phyloP scores from a whole-genome alignment of 2,797 vertebrate species.

The Dallia pectoralis region DNA sequence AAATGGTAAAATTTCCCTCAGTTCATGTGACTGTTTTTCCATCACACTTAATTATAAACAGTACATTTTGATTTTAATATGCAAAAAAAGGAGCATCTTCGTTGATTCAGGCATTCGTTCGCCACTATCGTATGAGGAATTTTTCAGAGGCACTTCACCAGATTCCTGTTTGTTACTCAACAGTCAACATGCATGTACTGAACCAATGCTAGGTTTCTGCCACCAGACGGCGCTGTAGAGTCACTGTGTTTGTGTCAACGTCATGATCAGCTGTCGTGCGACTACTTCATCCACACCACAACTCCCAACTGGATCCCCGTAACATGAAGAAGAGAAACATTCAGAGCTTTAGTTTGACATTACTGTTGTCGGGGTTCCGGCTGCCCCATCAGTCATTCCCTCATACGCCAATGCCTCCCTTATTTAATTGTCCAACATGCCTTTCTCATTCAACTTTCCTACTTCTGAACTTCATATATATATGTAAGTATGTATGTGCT shows the following conservation, averaged over 20 bases:
- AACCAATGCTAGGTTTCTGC: slow-evolving; percentile 31
- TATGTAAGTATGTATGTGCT: too few relatives aligned
- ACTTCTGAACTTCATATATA: neutral
- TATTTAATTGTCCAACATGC: neutral
- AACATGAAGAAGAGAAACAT: slow-evolving; percentile 46
- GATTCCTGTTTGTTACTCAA: neutral
- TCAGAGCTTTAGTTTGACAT: slow-evolving; percentile 48
- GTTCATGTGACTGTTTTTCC: too few relatives aligned
- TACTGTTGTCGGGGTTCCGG: slow-evolving; percentile 42
- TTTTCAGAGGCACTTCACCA: neutral
- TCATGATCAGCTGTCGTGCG: slow-evolving; percentile 27
- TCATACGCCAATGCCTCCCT: neutral
- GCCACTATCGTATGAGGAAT: too few relatives aligned
- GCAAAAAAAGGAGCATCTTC: too few relatives aligned
- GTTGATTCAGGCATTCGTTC: too few relatives aligned
- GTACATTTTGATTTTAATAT: too few relatives aligned
- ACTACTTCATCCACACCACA: slow-evolving; percentile 31
- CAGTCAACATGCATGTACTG: neutral
- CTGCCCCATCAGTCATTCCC: slow-evolving; percentile 23
- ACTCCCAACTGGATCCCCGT: slow-evolving; percentile 44
- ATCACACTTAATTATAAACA: too few relatives aligned
- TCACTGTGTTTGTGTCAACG: slow-evolving; percentile 19
- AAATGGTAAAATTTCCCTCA: too few relatives aligned
- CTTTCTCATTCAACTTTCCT: neutral
- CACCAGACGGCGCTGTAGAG: slow-evolving; percentile 63